Base-by-base conservation (phyloP, 2,797 vertebrate genomes). In the Loris lydekkerianus region DNA sequence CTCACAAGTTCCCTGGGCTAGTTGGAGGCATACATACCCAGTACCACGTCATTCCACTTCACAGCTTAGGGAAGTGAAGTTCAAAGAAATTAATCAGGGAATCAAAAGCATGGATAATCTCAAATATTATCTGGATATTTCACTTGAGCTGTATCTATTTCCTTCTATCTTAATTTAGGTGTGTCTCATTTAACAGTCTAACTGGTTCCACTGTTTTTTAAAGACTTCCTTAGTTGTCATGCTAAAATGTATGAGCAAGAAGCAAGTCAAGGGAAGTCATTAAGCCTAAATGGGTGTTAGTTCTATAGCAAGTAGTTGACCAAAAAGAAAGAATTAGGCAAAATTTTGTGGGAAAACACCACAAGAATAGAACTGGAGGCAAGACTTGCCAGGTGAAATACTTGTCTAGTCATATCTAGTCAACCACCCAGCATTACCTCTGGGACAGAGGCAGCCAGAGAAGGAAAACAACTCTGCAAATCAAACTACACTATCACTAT, bases 31-130 rank as follows among this genome's bases (percentile, higher is more conserved):
- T 3, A 78, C 31, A 67, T 67, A 67, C 7, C 34, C 31, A 49
- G 63, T 88, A 92, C 20, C 43, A 77, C 61, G 92, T 93, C 83
- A 84, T 61, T 92, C 80, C 77, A 94, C 3, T 91, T 84, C 73
- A 93, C 1, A 86, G 69, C 63, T 83, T 84, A 65, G 92, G 53
- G 94, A 96, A 81, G 37, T 61, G 69, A 96, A 17, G 31, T 60
- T 91, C 53, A 85, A 88, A 88, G 78, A 91, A 91, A 96, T 92
- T 72, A 94, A 81, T 17, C 69, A 53, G 75, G 65, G 43, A 53
- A 78, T 58, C 14, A 86, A 88, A 93, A 84, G 43, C 46, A 75
- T 23, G 37, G 43, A 82, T 88, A 31, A 93, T 86, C 31, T 80
- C 40, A 10, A 81, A 46, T 60, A 92, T 43, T 29, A 34, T 84